These are phyloP conservation scores for Denticeps clupeoides DNA, from an alignment of 2,797 vertebrate species.

Conservation along the genomic window DNA sequence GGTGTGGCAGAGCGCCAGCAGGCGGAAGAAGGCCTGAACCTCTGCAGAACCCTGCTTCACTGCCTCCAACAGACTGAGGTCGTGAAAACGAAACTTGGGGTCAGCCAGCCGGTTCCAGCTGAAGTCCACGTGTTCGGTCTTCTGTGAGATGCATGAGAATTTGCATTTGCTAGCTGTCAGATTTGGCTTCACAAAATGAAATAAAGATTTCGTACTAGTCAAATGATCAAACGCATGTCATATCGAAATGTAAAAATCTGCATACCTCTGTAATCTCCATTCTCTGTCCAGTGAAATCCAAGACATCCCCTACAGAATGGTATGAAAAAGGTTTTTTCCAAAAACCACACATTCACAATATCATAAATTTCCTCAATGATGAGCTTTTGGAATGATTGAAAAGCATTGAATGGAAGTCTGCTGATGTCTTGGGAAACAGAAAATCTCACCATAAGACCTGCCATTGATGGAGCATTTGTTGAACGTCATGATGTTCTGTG, in stretches of 20 bases:
- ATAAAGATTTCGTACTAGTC: no score
- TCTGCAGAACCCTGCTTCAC: constrained; percentile 53
- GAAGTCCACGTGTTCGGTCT: constrained; percentile 74
- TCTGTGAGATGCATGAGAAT: constrained; percentile 43
- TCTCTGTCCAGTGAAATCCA: constrained; percentile 53
- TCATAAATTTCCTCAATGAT: no score
- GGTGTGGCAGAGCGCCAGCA: constrained; percentile 84
- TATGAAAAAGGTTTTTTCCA: not conserved
- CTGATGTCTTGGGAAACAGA: not conserved
- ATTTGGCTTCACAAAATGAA: no score
- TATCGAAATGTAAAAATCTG: no score
- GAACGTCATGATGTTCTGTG: constrained; percentile 93
- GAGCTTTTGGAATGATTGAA: no score
- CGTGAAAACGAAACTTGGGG: constrained; percentile 77
- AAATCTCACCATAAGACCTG: constrained; percentile 65
- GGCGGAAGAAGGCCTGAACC: constrained; percentile 69
- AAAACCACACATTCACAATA: not conserved
- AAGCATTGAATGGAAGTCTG: not conserved
- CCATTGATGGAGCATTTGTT: constrained; percentile 84
- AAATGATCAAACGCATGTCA: no score
- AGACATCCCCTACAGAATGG: constrained; percentile 58
- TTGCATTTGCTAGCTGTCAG: not conserved
- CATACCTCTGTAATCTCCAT: constrained; percentile 71
- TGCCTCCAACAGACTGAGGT: constrained; percentile 67
- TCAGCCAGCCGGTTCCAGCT: constrained; percentile 76